Evolutionary conservation across 2,888 invertebrate species (phyloP).

Genomic region (Carpatolechia fugitivella): DNA sequence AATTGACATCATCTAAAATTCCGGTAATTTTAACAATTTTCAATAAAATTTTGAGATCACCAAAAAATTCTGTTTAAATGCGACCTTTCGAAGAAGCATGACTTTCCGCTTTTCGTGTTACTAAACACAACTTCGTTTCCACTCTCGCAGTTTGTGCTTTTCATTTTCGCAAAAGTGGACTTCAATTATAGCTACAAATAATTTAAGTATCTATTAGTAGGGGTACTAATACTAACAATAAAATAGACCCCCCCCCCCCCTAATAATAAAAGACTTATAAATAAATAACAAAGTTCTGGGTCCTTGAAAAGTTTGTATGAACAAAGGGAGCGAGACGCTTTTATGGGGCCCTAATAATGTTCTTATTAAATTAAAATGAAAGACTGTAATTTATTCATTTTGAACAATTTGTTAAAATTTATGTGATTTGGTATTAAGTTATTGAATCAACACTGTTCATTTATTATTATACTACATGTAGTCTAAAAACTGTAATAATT

Average conservation of each 20-base stretch:
- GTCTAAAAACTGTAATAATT: too few relatives aligned
- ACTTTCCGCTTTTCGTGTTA: neutral
- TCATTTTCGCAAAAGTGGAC: neutral
- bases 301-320: neutral
- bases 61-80: too few relatives aligned
- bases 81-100: too few relatives aligned
- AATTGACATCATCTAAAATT: too few relatives aligned
- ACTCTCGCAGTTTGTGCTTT: neutral
- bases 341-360: neutral
- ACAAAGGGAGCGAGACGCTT: neutral
- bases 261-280: constrained; percentile 1
- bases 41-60: too few relatives aligned
- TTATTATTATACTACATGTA: too few relatives aligned
- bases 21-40: too few relatives aligned
- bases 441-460: neutral
- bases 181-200: neutral
- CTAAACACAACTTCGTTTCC: neutral
- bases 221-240: too few relatives aligned
- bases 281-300: neutral
- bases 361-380: neutral
- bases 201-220: too few relatives aligned
- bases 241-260: too few relatives aligned
- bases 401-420: too few relatives aligned
- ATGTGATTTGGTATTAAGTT: neutral
- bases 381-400: neutral